These are phyloP conservation scores for Steinernema feltiae DNA, from an alignment of 1,140 invertebrate genomes.

Conservation along the genomic window DNA sequence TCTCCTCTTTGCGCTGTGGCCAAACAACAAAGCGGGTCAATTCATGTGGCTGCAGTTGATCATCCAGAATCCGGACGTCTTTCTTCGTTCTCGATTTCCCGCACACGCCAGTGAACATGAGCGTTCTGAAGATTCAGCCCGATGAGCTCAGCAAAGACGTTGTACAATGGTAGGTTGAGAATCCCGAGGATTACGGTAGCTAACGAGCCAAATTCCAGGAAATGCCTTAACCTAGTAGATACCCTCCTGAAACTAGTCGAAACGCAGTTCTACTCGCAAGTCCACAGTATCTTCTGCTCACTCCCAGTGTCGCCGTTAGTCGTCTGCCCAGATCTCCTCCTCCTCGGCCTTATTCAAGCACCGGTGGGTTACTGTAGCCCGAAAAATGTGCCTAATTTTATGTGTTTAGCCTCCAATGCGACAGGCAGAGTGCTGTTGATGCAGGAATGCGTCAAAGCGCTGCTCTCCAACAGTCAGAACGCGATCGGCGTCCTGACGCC, in stretches of 20 bases:
- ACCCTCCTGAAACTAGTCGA: conserved; percentile 76
- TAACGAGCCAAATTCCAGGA: conserved; percentile 58
- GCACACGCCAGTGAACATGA: conserved; percentile 74
- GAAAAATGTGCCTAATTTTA: neutral
- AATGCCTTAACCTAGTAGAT: conserved; percentile 81
- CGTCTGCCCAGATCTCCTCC: conserved; percentile 19
- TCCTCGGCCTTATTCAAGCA: conserved; percentile 15
- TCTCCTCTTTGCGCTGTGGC: conserved; percentile 15
- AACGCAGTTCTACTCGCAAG: neutral
- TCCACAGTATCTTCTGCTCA: neutral
- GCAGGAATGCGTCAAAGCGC: neutral
- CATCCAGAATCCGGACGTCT: conserved; percentile 76
- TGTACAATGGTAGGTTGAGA: conserved; percentile 69
- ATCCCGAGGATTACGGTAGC: too few relatives aligned
- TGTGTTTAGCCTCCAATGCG: neutral
- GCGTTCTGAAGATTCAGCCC: conserved; percentile 75
- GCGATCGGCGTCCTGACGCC: conserved; percentile 23
- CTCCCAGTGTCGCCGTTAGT: neutral
- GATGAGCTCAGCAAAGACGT: conserved; percentile 72
- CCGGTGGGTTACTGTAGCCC: neutral
- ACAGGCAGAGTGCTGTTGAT: conserved; percentile 15
- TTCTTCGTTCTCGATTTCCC: conserved; percentile 87
- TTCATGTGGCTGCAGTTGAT: conserved; percentile 70
- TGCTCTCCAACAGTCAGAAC: conserved; percentile 16
- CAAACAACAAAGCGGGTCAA: conserved; percentile 12